Evolutionary conservation across 2,888 invertebrate genomes (phyloP), one percentile per base, ranked within the genome.

Genomic region (Rhagonycha fulva): DNA sequence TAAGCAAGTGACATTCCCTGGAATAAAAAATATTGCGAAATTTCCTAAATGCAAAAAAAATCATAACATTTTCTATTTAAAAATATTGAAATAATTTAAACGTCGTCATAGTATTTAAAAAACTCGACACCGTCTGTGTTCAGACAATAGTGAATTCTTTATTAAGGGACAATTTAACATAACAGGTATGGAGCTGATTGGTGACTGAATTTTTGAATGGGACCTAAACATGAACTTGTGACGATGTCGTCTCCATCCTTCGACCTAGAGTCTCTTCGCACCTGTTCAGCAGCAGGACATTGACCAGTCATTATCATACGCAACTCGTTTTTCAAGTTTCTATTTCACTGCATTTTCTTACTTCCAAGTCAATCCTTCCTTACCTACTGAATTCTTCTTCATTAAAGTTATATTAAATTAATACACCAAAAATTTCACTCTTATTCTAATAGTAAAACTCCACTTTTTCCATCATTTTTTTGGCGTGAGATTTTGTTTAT

Each of bases 261-360:
- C 84, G 85, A 84, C 85, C 85, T 83, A 84, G 82, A 85, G 84
- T 84, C 84, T 84, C 84, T 86, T 85, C 84, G 86, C 86, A 86
- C 86, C 86, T 86, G 85, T 86, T 84, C 85, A 84, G 82, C 81
- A 82, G 83, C 82, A 83, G 86, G 86, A 84, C 86, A 84, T 85
- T 86, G 86, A 87, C 86, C 86, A 86, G 85, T 81, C 78, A 87
- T 86, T 87, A 87, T 86, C 86, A 87, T 86, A 85, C 84, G 85
- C 85, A 86, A 87, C 87, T 83, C 85, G 87, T 87, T 85, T 85
- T 87, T 86, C 87, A 86, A 87, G 87, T 87, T 87, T 87, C 85
- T 85, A 85, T 85, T 85, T 85, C 84, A 84, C 83, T 83, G 82
- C 81, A 78, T 81, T 80, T 77, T 79, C 71, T 74, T 75, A 71